Conservation (phyloP, 2,113 vertebrate species). For the Apus apus region DNA sequence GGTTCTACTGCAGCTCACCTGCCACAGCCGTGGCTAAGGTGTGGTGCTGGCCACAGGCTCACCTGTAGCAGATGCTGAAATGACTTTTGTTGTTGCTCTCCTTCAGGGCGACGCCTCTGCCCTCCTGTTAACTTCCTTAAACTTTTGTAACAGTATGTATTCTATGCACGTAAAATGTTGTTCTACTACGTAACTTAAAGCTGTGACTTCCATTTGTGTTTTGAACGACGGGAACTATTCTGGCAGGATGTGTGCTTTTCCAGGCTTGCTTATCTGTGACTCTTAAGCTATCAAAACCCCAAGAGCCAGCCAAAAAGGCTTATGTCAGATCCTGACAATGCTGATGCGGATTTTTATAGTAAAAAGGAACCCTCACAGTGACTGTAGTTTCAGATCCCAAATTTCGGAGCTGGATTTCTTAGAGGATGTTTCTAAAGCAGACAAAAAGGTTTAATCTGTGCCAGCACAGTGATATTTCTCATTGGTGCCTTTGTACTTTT, state of each 20-base stretch:
- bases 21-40: neutral
- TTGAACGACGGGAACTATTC: neutral
- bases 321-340: constrained; percentile 17
- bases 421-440: neutral
- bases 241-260: neutral
- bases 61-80: neutral
- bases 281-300: neutral
- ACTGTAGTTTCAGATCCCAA: neutral
- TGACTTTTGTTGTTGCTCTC: neutral
- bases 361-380: neutral
- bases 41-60: neutral
- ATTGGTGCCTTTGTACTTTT: constrained; percentile 29
- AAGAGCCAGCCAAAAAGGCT: neutral
- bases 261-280: constrained; percentile 36
- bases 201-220: neutral
- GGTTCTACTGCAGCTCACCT: neutral
- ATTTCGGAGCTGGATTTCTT: neutral
- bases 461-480: neutral
- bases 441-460: neutral
- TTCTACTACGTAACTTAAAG: constrained; percentile 43
- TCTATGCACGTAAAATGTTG: neutral
- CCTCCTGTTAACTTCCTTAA: neutral
- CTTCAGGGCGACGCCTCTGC: neutral
- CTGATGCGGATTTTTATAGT: neutral
- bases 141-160: constrained; percentile 59